Conservation (phyloP, 2,888 invertebrate genomes). For the Synanthedon formicaeformis region DNA sequence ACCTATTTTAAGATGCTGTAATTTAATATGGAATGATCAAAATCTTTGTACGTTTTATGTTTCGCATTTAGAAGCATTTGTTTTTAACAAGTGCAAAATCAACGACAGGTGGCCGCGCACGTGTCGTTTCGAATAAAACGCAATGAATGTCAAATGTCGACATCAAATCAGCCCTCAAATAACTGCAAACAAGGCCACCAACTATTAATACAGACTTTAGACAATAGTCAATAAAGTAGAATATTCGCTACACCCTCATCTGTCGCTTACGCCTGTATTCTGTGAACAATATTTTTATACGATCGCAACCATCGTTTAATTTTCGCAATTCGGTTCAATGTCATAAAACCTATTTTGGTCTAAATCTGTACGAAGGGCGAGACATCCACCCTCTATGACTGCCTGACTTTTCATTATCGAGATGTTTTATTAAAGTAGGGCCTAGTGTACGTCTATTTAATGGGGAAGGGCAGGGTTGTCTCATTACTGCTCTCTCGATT, state of each 20-base stretch:
- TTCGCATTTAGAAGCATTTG: constrained; percentile 14
- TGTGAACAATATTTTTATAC: constrained; percentile 59
- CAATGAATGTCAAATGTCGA: constrained; percentile 66
- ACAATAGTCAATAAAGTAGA: constrained; percentile 15
- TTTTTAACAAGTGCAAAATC: constrained; percentile 45
- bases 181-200: constrained; percentile 1
- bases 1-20: no score
- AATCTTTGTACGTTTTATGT: background rate
- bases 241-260: constrained; percentile 19
- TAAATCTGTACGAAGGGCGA: constrained; percentile 38
- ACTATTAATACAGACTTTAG: background rate
- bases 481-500: background rate
- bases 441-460: constrained; percentile 28
- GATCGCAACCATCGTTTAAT: constrained; percentile 31
- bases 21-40: no score
- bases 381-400: constrained; percentile 64
- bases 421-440: constrained; percentile 70
- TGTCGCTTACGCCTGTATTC: constrained; percentile 32
- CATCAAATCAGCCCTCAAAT: constrained; percentile 21
- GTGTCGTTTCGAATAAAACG: constrained; percentile 62
- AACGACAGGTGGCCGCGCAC: constrained; percentile 66
- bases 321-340: constrained; percentile 33
- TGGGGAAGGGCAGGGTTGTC: constrained; percentile 51
- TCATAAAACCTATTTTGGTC: constrained; percentile 41
- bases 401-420: constrained; percentile 72